Evolutionary conservation across 2,888 invertebrate species (phyloP).

Genomic region (Yponomeuta evonymella): DNA sequence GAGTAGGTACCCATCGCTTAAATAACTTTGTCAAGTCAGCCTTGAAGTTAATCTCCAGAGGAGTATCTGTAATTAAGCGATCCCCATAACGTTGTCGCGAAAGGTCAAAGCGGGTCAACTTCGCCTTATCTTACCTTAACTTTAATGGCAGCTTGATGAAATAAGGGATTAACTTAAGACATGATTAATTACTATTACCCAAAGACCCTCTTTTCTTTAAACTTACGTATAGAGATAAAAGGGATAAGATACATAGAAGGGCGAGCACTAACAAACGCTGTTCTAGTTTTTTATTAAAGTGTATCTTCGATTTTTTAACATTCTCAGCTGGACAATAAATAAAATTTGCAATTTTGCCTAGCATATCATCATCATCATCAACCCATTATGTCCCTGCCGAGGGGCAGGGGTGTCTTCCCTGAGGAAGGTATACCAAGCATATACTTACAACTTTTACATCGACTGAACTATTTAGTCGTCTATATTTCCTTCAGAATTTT

Average conservation of each 20-base stretch:
- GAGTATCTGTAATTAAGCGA: neutral
- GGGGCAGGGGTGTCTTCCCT: too few relatives aligned
- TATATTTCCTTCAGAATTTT: too few relatives aligned
- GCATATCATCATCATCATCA: too few relatives aligned
- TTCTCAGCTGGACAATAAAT: too few relatives aligned
- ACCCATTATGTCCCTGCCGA: too few relatives aligned
- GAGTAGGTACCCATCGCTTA: neutral
- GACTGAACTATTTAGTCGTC: too few relatives aligned
- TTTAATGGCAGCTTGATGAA: slow-evolving; percentile 28
- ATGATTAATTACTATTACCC: neutral
- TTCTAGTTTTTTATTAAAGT: too few relatives aligned
- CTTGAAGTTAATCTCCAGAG: neutral
- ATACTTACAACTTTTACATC: too few relatives aligned
- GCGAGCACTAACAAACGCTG: neutral
- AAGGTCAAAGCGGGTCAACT: neutral
- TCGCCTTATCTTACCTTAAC: neutral
- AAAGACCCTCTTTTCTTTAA: neutral
- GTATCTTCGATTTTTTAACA: too few relatives aligned
- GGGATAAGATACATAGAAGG: neutral
- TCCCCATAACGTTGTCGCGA: neutral
- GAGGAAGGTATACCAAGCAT: too few relatives aligned
- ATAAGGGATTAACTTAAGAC: slow-evolving; percentile 3
- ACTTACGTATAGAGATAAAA: neutral
- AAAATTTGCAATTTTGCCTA: too few relatives aligned
- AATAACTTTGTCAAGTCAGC: neutral